These are phyloP conservation scores for Leiothrix lutea DNA, from an alignment of 2,113 vertebrate species.

Conservation along the genomic window DNA sequence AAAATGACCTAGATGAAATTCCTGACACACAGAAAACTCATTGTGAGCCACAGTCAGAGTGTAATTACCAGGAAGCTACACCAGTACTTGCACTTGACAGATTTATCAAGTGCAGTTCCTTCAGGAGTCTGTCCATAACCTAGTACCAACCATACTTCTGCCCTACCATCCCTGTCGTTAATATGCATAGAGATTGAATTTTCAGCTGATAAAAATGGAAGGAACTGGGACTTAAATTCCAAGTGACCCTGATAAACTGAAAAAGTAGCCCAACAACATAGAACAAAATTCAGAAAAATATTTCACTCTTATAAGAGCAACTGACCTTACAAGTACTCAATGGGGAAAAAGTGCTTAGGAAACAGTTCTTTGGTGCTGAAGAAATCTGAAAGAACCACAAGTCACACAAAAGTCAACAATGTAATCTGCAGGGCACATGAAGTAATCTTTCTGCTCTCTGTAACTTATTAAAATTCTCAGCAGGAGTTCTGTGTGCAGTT, in stretches of 20 bases:
- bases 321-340: neutral
- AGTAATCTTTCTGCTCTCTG: neutral
- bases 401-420: neutral
- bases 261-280: neutral
- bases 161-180: neutral
- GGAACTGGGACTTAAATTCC: neutral
- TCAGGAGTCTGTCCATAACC: neutral
- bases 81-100: neutral
- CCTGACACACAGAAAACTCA: neutral
- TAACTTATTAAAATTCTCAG: neutral
- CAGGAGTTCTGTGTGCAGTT: neutral
- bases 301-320: neutral
- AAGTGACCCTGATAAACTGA: neutral
- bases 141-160: neutral
- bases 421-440: neutral
- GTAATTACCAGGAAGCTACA: neutral
- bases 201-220: neutral
- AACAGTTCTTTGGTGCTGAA: neutral
- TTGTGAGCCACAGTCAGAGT: neutral
- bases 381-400: neutral
- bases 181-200: neutral
- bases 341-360: neutral
- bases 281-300: neutral
- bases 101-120: neutral
- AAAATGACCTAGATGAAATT: neutral